Conservation (phyloP, 2,888 invertebrate species). For the Dorcus parallelipipedus region DNA sequence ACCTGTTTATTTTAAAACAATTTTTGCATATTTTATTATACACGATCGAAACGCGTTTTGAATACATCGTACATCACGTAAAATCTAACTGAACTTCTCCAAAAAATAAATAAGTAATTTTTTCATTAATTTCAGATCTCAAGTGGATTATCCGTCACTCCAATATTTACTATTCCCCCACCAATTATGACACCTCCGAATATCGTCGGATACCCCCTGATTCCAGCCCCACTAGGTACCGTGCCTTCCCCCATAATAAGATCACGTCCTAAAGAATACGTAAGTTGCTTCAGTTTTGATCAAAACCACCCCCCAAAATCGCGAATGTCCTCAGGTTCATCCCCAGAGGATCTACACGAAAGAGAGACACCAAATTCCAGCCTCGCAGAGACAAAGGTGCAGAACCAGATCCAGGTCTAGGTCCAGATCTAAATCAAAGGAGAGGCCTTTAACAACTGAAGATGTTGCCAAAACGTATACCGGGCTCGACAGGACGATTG, state of each 20-base stretch:
- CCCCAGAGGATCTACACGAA: conserved; percentile 5
- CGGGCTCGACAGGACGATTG: conserved; percentile 60
- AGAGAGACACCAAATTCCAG: conserved; percentile 4
- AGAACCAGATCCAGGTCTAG: conserved; percentile 15
- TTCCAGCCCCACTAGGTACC: conserved; percentile 44
- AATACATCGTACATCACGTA: no score
- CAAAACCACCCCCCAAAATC: background rate
- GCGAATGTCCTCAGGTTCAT: conserved; percentile 6
- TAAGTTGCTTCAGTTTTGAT: conserved; percentile 1
- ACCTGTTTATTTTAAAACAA: no score
- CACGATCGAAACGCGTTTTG: no score
- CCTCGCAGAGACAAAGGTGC: conserved; percentile 5
- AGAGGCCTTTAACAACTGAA: conserved; percentile 47
- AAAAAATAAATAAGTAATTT: background rate
- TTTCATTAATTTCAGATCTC: conserved; percentile 32
- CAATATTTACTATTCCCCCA: conserved; percentile 38
- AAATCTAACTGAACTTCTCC: no score
- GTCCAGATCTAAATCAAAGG: conserved; percentile 32
- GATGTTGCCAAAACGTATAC: conserved; percentile 60
- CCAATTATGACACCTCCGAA: conserved; percentile 31
- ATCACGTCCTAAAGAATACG: conserved; percentile 19
- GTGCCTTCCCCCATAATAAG: conserved; percentile 44
- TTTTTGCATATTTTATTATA: no score
- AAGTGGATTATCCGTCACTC: conserved; percentile 33
- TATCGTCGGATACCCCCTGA: conserved; percentile 37